A percentile compares a stretch with the other conserved stretches of the same genome.
Evolutionary conservation across 2,113 vertebrate species (phyloP).

Genomic region (Aleadryas rufinucha): DNA sequence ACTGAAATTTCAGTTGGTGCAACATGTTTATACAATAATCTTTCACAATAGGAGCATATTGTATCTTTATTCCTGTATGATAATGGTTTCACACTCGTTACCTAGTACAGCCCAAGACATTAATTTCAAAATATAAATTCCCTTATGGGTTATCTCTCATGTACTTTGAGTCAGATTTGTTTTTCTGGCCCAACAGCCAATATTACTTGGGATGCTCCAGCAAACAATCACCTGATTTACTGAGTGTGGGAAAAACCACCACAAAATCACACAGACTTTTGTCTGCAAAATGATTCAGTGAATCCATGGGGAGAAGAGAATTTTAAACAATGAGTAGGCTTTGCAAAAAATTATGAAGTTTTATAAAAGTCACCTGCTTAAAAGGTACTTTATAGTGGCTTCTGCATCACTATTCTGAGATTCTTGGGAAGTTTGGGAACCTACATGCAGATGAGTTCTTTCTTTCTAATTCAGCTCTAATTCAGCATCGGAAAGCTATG

Average conservation of each 20-base stretch:
- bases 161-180: not conserved
- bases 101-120: not conserved
- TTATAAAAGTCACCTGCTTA: not conserved
- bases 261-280: not conserved
- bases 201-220: not conserved
- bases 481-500: not conserved
- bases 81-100: not conserved
- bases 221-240: not conserved
- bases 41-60: not conserved
- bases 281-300: not conserved
- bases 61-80: not conserved
- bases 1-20: not conserved
- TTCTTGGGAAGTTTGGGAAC: not conserved
- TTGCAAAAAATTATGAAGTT: not conserved
- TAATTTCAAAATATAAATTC: not conserved
- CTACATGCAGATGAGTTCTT: not conserved
- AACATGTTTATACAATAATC: not conserved
- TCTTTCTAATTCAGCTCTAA: not conserved
- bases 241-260: not conserved
- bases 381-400: not conserved
- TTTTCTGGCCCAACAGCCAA: not conserved
- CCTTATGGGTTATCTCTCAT: not conserved
- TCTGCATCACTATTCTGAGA: not conserved
- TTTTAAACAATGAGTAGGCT: not conserved
- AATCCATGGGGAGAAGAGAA: not conserved